Evolutionary conservation across 2,797 vertebrate genomes (phyloP), one percentile per base, ranked within the genome.

Genomic region (Champsocephalus gunnari): DNA sequence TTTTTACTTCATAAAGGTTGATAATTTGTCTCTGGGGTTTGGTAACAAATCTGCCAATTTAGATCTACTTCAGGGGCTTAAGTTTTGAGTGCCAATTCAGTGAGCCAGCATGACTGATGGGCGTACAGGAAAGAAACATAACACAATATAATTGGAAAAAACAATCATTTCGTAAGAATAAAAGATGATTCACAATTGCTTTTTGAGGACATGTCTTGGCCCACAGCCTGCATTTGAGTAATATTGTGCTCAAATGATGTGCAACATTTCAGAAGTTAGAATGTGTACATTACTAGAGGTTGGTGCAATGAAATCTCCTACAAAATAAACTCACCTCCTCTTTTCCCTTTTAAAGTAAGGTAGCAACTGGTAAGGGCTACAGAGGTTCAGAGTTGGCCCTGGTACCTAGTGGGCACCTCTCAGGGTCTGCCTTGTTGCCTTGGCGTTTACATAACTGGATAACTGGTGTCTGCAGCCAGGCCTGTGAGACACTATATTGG

Each of bases 381-480:
- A 50, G 60, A 71, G 41, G 47, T 80, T 81, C 69, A 60, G 45
- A 66, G 68, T 55, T 75, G 82, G 63, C 32, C 62, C 17, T 41
- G 65, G 53, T 80, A 73, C 73, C 68, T 73, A 74, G 68, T 13
- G 38, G 79, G 78, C 83, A 86, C 62, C 82, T 86, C 83, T 86
- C 38, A 64, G 77, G 71, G 84, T 83, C 75, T 78, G 87, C 85
- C 81, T 75, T 78, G 86, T 89, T 78, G 58, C 81, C 68, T 80
- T 71, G 61, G 44, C 67, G 47, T 90, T 91, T 88, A 88, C 79
- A 85, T 86, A 90, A 89, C 77, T 77, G 72, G 65, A 85, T 87
- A 90, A 89, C 77, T 77, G 72, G 65, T 73, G 81, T 85, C 43
- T 41, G 84, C 83, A 88, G 86, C 86, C 88, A 79, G 84, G 69